Conservation (phyloP, 2,797 vertebrate species). For the Malurus splendens region DNA sequence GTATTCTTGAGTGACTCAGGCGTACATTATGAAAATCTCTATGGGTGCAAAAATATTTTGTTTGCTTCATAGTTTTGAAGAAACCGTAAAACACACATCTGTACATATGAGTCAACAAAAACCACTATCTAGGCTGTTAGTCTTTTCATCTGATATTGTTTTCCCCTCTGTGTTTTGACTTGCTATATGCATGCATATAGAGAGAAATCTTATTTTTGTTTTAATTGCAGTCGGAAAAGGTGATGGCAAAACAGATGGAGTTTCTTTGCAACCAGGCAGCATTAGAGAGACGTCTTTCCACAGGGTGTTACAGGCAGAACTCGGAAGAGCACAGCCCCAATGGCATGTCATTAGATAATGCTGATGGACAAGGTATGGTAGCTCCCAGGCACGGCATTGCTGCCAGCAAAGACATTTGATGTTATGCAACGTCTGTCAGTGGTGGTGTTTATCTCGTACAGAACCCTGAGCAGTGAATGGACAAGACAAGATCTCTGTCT, state of each 20-base stretch:
- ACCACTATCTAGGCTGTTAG: slow-evolving; percentile 28
- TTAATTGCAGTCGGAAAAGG: slow-evolving; percentile 90
- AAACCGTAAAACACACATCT: slow-evolving; percentile 59
- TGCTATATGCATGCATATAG: not conserved
- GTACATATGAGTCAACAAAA: slow-evolving; percentile 62
- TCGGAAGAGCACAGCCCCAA: slow-evolving; percentile 83
- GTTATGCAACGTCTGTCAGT: not conserved
- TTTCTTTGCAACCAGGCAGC: slow-evolving; percentile 89
- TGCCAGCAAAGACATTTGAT: not conserved
- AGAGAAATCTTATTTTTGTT: not conserved
- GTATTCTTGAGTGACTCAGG: slow-evolving; percentile 45
- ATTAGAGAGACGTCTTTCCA: slow-evolving; percentile 86
- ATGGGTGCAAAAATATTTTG: slow-evolving; percentile 64
- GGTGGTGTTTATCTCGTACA: not conserved
- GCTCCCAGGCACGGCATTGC: not conserved
- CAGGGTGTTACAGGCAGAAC: slow-evolving; percentile 81
- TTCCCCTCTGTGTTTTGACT: slow-evolving; percentile 35
- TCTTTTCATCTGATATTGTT: slow-evolving; percentile 46
- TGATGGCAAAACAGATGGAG: slow-evolving; percentile 93
- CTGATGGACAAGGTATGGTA: slow-evolving; percentile 80
- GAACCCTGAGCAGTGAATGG: not conserved
- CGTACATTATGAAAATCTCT: slow-evolving; percentile 48
- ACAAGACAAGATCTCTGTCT: slow-evolving; percentile 41
- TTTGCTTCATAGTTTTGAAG: slow-evolving; percentile 36
- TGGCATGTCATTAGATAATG: slow-evolving; percentile 72